Percentiles rank a stretch among this genome's conserved stretches.
Evolutionary conservation across 2,888 invertebrate genomes (phyloP).

Genomic region (Habrosyne pyritoides): DNA sequence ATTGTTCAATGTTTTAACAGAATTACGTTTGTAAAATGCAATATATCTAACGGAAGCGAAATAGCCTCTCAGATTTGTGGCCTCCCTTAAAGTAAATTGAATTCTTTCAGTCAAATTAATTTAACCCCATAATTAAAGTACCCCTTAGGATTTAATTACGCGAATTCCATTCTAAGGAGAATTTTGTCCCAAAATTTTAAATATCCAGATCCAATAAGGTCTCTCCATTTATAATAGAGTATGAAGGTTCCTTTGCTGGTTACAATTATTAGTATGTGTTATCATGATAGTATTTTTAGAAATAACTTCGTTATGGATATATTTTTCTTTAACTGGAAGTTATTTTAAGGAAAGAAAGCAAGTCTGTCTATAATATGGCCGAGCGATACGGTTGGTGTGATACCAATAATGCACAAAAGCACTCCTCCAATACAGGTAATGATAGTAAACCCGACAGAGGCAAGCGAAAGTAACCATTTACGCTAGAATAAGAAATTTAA

Average conservation of each 20-base stretch:
- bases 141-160: constrained; percentile 2
- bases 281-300: no score
- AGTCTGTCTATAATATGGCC: neutral
- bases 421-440: constrained; percentile 15
- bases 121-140: neutral
- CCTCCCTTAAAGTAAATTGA: constrained; percentile 10
- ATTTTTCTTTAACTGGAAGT: no score
- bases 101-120: constrained; percentile 5
- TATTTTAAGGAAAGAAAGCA: neutral
- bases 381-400: neutral
- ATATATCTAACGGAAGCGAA: constrained; percentile 10
- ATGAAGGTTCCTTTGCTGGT: neutral
- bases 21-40: neutral
- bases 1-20: neutral
- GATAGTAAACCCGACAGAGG: constrained; percentile 16
- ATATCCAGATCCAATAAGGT: constrained; percentile 4
- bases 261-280: neutral
- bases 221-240: neutral
- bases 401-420: neutral
- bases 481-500: constrained; percentile 39
- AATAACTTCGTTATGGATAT: neutral
- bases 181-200: neutral
- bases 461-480: constrained; percentile 23
- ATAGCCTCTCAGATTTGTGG: constrained; percentile 17
- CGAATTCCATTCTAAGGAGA: constrained; percentile 3